Conservation (phyloP, 2,888 invertebrate species). For the Calliopum simillimum region DNA sequence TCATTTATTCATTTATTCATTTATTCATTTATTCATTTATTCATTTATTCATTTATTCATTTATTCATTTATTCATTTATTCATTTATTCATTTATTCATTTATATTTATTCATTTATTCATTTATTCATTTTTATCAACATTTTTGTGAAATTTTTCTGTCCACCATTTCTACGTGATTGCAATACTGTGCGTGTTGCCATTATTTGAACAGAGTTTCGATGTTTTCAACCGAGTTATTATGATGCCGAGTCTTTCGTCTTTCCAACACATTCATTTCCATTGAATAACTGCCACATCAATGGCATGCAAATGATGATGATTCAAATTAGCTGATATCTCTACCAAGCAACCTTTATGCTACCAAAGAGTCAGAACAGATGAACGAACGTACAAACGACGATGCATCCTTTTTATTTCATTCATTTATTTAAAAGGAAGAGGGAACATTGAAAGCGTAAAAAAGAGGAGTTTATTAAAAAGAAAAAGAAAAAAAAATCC, state of each 20-base stretch:
- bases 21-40: no score
- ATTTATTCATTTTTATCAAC: no score
- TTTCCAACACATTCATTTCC: neutral
- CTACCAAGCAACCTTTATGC: neutral
- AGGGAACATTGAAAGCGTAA: neutral
- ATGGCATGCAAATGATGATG: constrained; percentile 14
- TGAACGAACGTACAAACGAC: no score
- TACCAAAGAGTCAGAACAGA: neutral
- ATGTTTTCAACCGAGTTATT: neutral
- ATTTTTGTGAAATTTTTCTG: no score
- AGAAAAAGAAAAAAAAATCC: constrained; percentile 1
- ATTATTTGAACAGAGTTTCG: neutral
- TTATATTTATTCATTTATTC: no score
- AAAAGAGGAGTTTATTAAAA: neutral
- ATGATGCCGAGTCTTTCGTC: no score
- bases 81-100: no score
- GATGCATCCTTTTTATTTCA: constrained; percentile 17
- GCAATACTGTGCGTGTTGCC: neutral
- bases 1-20: no score
- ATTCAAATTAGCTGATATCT: constrained; percentile 32
- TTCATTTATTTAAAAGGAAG: constrained; percentile 26
- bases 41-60: no score
- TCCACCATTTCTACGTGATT: neutral
- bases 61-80: no score
- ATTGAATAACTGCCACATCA: neutral